Conservation (phyloP, 2,888 invertebrate genomes). For the Bellardia bayeri region DNA sequence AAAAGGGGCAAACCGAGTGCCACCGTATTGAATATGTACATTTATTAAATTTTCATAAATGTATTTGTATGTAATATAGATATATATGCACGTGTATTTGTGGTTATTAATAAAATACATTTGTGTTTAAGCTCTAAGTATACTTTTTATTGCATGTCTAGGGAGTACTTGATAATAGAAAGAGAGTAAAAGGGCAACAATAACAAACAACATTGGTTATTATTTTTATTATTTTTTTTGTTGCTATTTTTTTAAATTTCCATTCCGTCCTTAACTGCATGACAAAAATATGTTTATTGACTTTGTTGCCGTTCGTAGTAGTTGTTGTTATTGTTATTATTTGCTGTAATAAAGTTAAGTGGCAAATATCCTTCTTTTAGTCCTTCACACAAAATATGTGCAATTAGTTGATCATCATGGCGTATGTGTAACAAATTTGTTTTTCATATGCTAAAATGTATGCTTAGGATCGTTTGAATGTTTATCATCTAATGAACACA, state of each 20-base stretch:
- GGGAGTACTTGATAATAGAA: constrained; percentile 10
- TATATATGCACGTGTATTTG: not conserved
- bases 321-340: constrained; percentile 17
- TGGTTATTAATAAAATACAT: constrained; percentile 6
- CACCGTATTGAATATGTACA: not conserved
- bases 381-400: constrained; percentile 13
- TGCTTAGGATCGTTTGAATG: not conserved
- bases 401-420: not conserved
- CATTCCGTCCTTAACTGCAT: constrained; percentile 25
- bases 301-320: constrained; percentile 24
- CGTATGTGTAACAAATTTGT: constrained; percentile 7
- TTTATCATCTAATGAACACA: not conserved
- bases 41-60: not conserved
- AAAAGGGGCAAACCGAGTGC: too few relatives aligned
- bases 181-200: not conserved
- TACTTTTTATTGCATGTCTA: not conserved
- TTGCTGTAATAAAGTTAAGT: constrained; percentile 13
- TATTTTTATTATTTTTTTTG: not conserved
- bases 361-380: constrained; percentile 9
- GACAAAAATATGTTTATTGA: constrained; percentile 56
- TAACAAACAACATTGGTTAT: constrained; percentile 1
- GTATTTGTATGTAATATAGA: not conserved
- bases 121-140: not conserved
- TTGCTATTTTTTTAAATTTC: not conserved
- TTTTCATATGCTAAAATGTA: not conserved